Evolutionary conservation across 2,888 invertebrate genomes (phyloP).

Genomic region (Cecidostiba fungosa): DNA sequence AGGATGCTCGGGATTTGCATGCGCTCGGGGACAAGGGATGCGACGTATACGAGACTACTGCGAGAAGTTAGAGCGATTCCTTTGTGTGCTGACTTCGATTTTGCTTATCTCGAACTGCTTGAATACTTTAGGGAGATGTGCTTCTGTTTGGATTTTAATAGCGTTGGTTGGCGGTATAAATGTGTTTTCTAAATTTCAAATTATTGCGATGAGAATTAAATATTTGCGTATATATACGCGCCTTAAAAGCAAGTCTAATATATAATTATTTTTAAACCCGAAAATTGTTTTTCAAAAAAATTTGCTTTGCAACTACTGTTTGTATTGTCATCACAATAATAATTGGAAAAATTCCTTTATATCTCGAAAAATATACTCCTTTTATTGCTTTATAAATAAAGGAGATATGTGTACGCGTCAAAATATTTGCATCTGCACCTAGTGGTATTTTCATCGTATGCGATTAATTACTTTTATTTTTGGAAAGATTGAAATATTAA

Average conservation of each 20-base stretch:
- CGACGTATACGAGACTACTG: neutral
- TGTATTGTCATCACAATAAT: too few relatives aligned
- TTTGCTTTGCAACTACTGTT: too few relatives aligned
- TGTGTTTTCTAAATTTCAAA: neutral
- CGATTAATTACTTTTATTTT: slow-evolving; percentile 41
- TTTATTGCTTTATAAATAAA: too few relatives aligned
- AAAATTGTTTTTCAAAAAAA: too few relatives aligned
- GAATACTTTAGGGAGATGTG: neutral
- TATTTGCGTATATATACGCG: too few relatives aligned
- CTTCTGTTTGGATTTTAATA: neutral
- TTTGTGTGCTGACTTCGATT: slow-evolving; percentile 25
- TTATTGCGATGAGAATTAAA: too few relatives aligned
- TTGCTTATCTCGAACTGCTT: neutral
- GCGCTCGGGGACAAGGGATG: neutral
- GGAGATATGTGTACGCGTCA: neutral
- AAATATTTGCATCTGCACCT: neutral
- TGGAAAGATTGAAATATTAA: slow-evolving; percentile 40
- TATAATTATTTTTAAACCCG: too few relatives aligned
- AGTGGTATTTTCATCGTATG: neutral
- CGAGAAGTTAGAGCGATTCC: neutral
- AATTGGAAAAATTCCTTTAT: too few relatives aligned
- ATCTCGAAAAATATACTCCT: too few relatives aligned
- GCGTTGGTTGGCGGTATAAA: neutral
- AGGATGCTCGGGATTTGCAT: neutral
- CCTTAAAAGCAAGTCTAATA: too few relatives aligned